Evolutionary conservation across 2,113 vertebrate species (phyloP).

Genomic region (Sylvia atricapilla): DNA sequence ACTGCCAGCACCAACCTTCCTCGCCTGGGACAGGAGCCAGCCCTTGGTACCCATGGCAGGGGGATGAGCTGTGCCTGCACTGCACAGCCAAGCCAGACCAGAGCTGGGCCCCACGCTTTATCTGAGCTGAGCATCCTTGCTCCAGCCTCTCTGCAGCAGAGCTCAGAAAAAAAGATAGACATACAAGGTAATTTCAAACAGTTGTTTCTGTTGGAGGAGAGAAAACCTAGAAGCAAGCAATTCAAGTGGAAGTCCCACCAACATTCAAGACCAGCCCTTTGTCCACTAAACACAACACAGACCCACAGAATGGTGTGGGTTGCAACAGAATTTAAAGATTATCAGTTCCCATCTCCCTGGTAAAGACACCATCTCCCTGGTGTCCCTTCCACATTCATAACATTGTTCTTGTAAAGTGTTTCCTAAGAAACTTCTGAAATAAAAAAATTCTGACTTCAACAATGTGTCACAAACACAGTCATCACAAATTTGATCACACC

Average conservation of each 20-base stretch:
- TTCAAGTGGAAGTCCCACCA: not conserved
- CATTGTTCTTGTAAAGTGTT: not conserved
- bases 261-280: not conserved
- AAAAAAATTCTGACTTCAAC: not conserved
- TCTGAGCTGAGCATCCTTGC: not conserved
- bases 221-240: not conserved
- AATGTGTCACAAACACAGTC: not conserved
- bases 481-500: not conserved
- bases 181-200: not conserved
- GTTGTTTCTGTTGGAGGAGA: not conserved
- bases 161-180: not conserved
- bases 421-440: not conserved
- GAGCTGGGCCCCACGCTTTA: fast-evolving
- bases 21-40: not conserved
- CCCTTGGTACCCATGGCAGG: not conserved
- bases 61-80: not conserved
- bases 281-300: not conserved
- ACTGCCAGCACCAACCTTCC: not conserved
- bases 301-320: not conserved
- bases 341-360: not conserved
- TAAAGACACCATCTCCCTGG: not conserved
- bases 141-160: not conserved
- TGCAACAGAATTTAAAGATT: not conserved
- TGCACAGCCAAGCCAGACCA: not conserved
- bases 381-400: not conserved